phyloP scores from a whole-genome alignment of 2,797 vertebrate species.

The Tympanoctomys barrerae region DNA sequence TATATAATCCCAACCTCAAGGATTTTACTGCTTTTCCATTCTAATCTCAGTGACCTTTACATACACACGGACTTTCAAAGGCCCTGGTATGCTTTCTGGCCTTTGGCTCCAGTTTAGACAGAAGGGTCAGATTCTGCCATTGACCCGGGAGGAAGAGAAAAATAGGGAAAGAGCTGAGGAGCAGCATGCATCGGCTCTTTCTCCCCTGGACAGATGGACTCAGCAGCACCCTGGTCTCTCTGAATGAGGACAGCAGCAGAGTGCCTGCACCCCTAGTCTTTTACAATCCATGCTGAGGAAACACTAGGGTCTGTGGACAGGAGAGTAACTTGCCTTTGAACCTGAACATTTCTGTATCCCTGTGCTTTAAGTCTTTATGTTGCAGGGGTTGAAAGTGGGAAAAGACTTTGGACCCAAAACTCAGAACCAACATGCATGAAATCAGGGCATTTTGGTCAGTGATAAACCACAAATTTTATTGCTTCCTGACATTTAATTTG shows the following conservation, averaged over 20 bases:
- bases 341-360: accelerated
- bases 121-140: not conserved
- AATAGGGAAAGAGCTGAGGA: not conserved
- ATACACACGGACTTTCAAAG: not conserved
- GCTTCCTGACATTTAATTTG: not conserved
- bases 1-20: not conserved
- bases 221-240: no score
- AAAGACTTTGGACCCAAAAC: not conserved
- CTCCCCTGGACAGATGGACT: not conserved
- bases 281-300: not conserved
- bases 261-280: not conserved
- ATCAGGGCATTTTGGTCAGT: not conserved
- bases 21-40: not conserved
- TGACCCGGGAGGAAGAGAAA: not conserved
- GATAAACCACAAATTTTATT: not conserved
- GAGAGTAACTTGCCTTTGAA: not conserved
- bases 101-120: not conserved
- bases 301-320: not conserved
- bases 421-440: accelerated
- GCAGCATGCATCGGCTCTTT: not conserved
- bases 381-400: not conserved
- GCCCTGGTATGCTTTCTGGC: not conserved
- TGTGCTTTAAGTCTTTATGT: not conserved
- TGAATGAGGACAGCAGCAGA: no score
- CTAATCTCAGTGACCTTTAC: not conserved